Conservation (phyloP, 2,797 vertebrate species). For the Dicrostonyx torquatus region DNA sequence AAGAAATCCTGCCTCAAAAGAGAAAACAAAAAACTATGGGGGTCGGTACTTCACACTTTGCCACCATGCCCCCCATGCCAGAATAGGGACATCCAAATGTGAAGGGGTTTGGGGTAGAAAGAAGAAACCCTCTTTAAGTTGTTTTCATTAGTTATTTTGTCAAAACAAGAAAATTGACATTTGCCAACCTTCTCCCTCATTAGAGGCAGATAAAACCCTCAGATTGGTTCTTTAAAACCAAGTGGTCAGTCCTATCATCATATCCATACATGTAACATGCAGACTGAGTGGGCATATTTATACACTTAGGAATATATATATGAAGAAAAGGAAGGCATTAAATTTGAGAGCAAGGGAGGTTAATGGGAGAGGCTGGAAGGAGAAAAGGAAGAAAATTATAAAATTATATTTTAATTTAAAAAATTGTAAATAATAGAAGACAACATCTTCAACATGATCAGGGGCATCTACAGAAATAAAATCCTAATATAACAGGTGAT, state of each 20-base stretch:
- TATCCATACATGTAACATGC: background rate
- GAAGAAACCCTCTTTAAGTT: background rate
- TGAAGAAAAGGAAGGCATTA: background rate
- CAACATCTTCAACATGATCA: background rate
- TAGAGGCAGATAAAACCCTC: background rate
- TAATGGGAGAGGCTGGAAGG: background rate
- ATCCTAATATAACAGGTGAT: background rate
- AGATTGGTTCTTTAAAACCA: background rate
- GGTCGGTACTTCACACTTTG: background rate
- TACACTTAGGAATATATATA: background rate
- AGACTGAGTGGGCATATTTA: background rate
- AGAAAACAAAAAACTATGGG: background rate
- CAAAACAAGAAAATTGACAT: background rate
- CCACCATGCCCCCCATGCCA: background rate
- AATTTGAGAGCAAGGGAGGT: background rate
- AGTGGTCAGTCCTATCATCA: background rate
- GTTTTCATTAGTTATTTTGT: too few species aligned
- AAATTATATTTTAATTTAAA: background rate
- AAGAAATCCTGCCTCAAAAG: background rate
- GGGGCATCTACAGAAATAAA: background rate
- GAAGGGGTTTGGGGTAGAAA: background rate
- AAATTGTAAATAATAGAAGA: background rate
- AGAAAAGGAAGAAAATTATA: background rate
- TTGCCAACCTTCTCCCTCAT: background rate
- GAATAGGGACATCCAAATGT: background rate